Evolutionary conservation across 2,797 vertebrate species (phyloP).

Genomic region (Onychomys torridus): DNA sequence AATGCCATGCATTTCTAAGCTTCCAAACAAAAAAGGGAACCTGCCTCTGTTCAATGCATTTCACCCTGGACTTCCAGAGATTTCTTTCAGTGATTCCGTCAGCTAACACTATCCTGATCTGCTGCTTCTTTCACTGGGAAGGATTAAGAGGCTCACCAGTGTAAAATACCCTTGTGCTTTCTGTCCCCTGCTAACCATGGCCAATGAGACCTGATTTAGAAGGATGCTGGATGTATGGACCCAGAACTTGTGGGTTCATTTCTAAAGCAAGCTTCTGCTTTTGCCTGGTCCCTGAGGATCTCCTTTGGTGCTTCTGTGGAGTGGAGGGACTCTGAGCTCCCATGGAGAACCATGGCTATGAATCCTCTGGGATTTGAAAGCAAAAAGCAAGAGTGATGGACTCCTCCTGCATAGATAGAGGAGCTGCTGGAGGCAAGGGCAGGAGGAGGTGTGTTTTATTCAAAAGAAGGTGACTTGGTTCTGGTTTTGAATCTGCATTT

Average conservation of each 20-base stretch:
- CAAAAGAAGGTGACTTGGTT: neutral
- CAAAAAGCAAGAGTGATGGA: neutral
- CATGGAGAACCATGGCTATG: neutral
- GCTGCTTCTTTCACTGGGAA: neutral
- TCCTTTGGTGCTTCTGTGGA: neutral
- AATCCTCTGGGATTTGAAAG: neutral
- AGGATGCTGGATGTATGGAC: neutral
- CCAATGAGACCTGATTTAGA: neutral
- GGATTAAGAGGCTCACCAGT: neutral
- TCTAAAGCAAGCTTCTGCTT: neutral
- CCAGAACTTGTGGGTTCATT: fast-evolving
- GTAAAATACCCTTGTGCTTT: neutral
- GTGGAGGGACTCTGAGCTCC: neutral
- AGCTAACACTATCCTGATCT: constrained; percentile 27
- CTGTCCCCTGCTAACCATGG: neutral
- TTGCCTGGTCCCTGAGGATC: neutral
- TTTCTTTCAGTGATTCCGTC: constrained; percentile 30
- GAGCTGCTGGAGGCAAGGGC: neutral
- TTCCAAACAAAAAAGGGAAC: constrained; percentile 43
- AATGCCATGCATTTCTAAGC: constrained; percentile 73
- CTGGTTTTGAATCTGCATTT: neutral
- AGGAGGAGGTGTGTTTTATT: fast-evolving
- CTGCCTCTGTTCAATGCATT: constrained; percentile 64
- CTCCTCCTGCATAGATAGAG: fast-evolving
- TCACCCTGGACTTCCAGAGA: constrained; percentile 55